Evolutionary conservation across 2,113 vertebrate genomes (phyloP), one percentile per base, ranked within the genome.

Genomic region (Carettochelys insculpta): DNA sequence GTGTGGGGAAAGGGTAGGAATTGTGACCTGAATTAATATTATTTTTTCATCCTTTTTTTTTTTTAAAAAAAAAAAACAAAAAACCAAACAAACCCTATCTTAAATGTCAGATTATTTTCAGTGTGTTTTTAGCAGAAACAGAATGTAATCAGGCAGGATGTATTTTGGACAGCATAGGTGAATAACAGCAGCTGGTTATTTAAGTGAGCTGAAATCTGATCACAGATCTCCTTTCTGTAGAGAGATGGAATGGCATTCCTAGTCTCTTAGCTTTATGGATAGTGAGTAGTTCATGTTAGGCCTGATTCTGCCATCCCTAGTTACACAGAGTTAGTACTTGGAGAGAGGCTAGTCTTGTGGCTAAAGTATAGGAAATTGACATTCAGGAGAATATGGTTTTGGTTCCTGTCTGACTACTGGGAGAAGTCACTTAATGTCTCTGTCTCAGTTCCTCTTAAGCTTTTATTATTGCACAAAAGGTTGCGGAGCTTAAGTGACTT

Each of bases 91-190:
- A 86, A 85, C 77, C 52, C 38, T 83, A 38, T 34, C 54, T 5
- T 53, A 78, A 96, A 95, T 92, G 92, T 95, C 93, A 95, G 31
- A 43, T 68, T 58, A 80, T 86, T 27, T 77, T 87, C 84, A 43
- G 51, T 88, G 88, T 71, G 71, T 85, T 87, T 73, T n/a, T n/a
- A n/a, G n/a, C n/a, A n/a, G n/a, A n/a, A n/a, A n/a, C n/a, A n/a
- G n/a, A 50, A 8, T 71, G 29, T 76, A 45, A 52, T 19, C 92
- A 89, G 76, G 77, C 81, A 93, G 93, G 81, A 80, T 50, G n/a
- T 82, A 53, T 92, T 94, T 93, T 41, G 89, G 84, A 41, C 78
- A 90, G 47, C 82, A 73, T 22, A 22, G 9, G n/a, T 95, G 88
- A 88, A 77, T 82, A 87, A 92, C 43, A 61, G 75, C 25, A 83